phyloP scores from a whole-genome alignment of 2,113 vertebrate species.

The Thermophis baileyi region DNA sequence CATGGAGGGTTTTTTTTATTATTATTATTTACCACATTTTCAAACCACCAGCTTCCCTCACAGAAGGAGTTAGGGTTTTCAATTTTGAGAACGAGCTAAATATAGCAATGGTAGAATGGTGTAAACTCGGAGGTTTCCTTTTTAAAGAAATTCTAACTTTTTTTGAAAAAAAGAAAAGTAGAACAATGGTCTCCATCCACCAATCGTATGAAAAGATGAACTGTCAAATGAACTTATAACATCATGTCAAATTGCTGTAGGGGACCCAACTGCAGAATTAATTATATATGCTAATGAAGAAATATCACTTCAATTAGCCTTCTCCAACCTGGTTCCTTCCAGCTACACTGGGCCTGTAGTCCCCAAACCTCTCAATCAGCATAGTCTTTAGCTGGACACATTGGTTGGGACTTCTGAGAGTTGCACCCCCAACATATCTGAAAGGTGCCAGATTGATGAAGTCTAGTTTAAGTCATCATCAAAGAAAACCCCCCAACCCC shows the following conservation, averaged over 20 bases:
- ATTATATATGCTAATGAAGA: conserved; percentile 34
- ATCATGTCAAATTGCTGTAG: not conserved
- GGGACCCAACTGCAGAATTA: conserved; percentile 19
- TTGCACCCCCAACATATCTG: not conserved
- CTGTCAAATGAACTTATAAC: not conserved
- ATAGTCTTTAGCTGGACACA: not conserved
- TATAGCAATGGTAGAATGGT: not conserved
- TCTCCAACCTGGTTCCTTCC: not conserved
- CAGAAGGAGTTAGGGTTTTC: not conserved
- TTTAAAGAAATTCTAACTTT: not conserved
- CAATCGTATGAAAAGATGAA: not conserved
- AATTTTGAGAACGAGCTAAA: not conserved
- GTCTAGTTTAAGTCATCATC: not conserved
- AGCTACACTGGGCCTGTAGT: not conserved
- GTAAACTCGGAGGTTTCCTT: not conserved
- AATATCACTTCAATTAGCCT: conserved; percentile 17
- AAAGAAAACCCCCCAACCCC: conserved; percentile 25
- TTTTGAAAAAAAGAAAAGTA: not conserved
- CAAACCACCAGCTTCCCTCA: not conserved
- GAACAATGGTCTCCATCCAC: not conserved
- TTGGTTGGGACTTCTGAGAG: not conserved
- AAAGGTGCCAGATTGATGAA: not conserved
- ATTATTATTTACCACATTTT: not conserved
- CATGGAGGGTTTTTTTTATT: not conserved
- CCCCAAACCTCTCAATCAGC: not conserved